A percentile compares a stretch with the other conserved stretches of the same genome.
Evolutionary conservation across 1,140 invertebrate species (phyloP).

Genomic region (Akabosia matsudoensis): DNA sequence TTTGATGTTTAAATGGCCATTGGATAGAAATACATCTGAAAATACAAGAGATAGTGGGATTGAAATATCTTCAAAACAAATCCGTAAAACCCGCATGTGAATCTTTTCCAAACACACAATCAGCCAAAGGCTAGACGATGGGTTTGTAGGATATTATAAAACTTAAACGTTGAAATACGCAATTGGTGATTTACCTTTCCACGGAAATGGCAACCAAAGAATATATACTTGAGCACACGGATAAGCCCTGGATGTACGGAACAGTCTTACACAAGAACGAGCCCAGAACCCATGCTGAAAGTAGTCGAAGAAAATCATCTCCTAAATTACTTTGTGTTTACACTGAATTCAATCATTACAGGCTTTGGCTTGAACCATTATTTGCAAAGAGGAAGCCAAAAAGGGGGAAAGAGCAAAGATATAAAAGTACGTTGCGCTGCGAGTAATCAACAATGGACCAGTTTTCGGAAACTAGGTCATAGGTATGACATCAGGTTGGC

Average conservation of each 20-base stretch:
- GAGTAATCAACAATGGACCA: too few species aligned
- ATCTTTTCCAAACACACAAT: neutral
- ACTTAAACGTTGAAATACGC: neutral
- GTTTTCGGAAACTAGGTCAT: too few species aligned
- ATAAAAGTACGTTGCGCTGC: too few species aligned
- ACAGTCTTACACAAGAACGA: conserved; percentile 61
- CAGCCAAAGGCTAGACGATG: neutral
- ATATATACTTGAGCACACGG: conserved; percentile 63
- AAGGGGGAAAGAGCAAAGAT: too few species aligned
- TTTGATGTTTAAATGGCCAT: conserved; percentile 57
- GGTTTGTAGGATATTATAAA: neutral
- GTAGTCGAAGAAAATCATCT: conserved; percentile 33
- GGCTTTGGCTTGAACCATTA: too few species aligned
- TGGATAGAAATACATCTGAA: conserved; percentile 57
- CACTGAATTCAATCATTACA: neutral
- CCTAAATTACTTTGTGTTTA: neutral
- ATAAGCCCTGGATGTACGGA: conserved; percentile 63
- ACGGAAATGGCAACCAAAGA: conserved; percentile 63
- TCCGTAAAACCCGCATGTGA: neutral
- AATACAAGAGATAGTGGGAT: conserved; percentile 39
- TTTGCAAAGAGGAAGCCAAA: too few species aligned
- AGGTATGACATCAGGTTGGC: too few species aligned
- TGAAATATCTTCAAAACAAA: conserved; percentile 6
- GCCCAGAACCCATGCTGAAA: conserved; percentile 63
- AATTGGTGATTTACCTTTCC: conserved; percentile 53